Evolutionary conservation across 2,888 invertebrate genomes (phyloP), one percentile per base, ranked within the genome.

Genomic region (Cataglyphis albicans): DNA sequence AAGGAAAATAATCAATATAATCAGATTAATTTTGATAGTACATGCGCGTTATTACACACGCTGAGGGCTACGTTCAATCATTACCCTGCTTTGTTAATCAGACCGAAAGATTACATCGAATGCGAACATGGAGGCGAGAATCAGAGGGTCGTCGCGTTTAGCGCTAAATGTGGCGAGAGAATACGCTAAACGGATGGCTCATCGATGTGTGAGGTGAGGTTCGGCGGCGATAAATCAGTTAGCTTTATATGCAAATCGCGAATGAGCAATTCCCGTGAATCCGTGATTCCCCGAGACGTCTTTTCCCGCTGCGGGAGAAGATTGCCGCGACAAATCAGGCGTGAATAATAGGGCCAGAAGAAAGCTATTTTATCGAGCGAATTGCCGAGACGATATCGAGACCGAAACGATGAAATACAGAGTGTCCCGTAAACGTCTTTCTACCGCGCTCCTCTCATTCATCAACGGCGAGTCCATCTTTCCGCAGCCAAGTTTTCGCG

Each of bases 181-280:
- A 80, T 72, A 72, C 78, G 57, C 32, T 35, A 35, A 32, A 32
- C 59, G 78, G 44, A 18, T 61, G 59, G 48, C 59, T 72, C 72
- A 48, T 80, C 72, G 59, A n/a, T 55, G 32, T 21, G 15, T 0
- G 29, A 15, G 32, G 32, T 35, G 29, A 80, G 52, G 52, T 72
- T 21, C 52, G 63, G 63, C 12, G 52, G 78, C 83, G 84, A 86
- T 87, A 82, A 89, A 87, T 88, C 83, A 82, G 81, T 84, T 83
- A 80, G 81, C 76, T 84, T 82, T 76, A 84, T 83, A 87, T 87
- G 88, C 84, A 88, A 88, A 88, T 88, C 75, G 89, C 61, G 85
- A 85, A 85, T 63, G 85, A 85, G 83, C 83, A 72, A 83, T 83
- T 72, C 83, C 44, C 35, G 57, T n/a, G 82, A 76, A 63, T 41